Evolutionary conservation across 2,113 vertebrate genomes (phyloP).

Genomic region (Triplophysa dalaica): DNA sequence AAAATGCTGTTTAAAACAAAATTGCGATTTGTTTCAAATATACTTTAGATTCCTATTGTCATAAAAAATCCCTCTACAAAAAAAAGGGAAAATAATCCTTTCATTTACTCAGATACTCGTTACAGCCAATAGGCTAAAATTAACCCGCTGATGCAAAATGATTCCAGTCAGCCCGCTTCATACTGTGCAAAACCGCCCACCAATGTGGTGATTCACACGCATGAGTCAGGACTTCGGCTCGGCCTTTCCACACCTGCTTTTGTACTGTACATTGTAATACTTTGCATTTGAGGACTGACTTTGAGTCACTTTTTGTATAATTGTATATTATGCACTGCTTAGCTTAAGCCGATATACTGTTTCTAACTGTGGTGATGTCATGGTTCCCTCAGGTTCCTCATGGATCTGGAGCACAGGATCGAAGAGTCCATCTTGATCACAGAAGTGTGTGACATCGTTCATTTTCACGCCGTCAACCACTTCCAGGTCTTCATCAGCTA

Average conservation of each 20-base stretch:
- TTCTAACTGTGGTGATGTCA: background rate
- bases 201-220: conserved; percentile 25
- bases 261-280: background rate
- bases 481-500: conserved; percentile 92
- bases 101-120: background rate
- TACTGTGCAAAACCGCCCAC: conserved; percentile 16
- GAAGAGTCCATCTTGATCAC: conserved; percentile 90
- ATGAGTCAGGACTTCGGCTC: conserved; percentile 12
- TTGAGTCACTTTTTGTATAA: background rate
- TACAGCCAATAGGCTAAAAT: conserved; percentile 6
- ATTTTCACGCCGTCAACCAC: conserved; percentile 79
- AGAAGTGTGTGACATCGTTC: conserved; percentile 92
- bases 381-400: conserved; percentile 79
- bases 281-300: background rate
- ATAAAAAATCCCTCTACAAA: background rate
- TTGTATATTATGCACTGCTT: background rate
- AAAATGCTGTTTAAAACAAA: too few species aligned
- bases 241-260: conserved; percentile 14
- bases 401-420: conserved; percentile 91
- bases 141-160: background rate
- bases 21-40: background rate
- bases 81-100: background rate
- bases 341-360: background rate
- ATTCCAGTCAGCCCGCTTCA: conserved; percentile 9
- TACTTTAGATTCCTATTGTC: too few species aligned